Evolutionary conservation across 2,888 invertebrate genomes (phyloP), one percentile per base, ranked within the genome.

Genomic region (Siphlonurus alternatus): DNA sequence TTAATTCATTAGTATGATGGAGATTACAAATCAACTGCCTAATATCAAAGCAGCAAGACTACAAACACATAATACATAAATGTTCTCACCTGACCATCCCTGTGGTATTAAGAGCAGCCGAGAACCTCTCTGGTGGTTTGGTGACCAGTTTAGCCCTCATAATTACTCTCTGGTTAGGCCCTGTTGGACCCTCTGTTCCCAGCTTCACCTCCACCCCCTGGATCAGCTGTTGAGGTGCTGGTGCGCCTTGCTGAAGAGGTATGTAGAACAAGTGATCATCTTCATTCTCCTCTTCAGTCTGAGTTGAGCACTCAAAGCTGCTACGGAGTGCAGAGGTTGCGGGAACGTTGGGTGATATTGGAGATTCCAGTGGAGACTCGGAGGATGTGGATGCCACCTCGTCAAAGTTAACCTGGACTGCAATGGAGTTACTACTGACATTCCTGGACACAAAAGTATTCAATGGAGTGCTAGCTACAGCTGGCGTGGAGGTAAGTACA

Each of bases 181-280:
- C 83, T 54, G 79, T 80, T 1, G 81, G 79, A 1, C 84, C 83
- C 69, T 84, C 82, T 0, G 83, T 81, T 0, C 83, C 84, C 53
- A 85, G 71, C 71, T 84, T 84, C 1, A 84, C 83, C 1, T 83
- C 82, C 0, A 84, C 84, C 1, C 83, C 84, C 69, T 83, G 83
- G 65, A 83, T 82, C 19, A 81, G 67, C 67, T 78, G 79, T 54
- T 76, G 75, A 2, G 51, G 73, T 69, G 64, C 69, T 63, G 66
- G 66, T 20, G 67, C 65, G 18, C 73, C 53, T 19, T 63, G 63
- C 68, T 82, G 82, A 2, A 84, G 71, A 0, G 85, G 85, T 72
- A 85, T 84, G 67, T 84, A 85, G 71, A 84, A 84, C 20, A 84
- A 74, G 64, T 83, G 82, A 1, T 81, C 81, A 10, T 78, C 77